Percentiles rank a stretch among this genome's conserved stretches.
These are phyloP conservation scores for Nomada lathburiana DNA, from an alignment of 2,888 invertebrate genomes.

Conservation along the genomic window DNA sequence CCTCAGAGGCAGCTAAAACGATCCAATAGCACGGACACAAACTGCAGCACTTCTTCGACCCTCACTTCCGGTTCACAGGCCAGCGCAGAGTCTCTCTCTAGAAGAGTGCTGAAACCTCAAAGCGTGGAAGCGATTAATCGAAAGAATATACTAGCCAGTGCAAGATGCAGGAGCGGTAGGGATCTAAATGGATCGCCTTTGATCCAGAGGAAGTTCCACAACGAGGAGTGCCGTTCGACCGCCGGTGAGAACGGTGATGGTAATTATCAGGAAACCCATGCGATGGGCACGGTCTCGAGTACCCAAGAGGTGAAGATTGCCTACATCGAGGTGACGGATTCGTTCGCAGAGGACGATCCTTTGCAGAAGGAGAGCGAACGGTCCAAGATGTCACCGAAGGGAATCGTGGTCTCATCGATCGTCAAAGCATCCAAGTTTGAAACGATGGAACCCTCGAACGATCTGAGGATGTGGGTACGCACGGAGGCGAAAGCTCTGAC, in stretches of 20 bases:
- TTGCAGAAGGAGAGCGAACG: constrained; percentile 83
- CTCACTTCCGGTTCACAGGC: constrained; percentile 91
- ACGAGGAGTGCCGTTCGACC: constrained; percentile 74
- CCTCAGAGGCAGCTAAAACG: constrained; percentile 86
- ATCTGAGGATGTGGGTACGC: constrained; percentile 79
- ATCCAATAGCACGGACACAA: constrained; percentile 90
- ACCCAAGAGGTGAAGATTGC: constrained; percentile 78
- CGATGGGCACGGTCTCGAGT: neutral
- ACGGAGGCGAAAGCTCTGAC: constrained; percentile 75
- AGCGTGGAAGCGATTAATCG: constrained; percentile 94
- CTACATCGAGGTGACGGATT: constrained; percentile 79
- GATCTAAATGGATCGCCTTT: constrained; percentile 91
- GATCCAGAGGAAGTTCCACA: constrained; percentile 89
- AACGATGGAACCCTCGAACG: constrained; percentile 76
- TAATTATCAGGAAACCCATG: constrained; percentile 14
- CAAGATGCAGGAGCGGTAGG: constrained; percentile 93
- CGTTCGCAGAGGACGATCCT: constrained; percentile 83
- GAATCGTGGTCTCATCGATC: constrained; percentile 84
- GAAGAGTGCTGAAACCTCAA: constrained; percentile 90
- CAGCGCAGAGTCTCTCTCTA: constrained; percentile 86
- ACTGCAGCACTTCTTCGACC: constrained; percentile 90
- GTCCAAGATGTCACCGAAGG: constrained; percentile 85
- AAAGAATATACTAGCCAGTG: constrained; percentile 94
- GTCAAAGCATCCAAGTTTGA: constrained; percentile 83
- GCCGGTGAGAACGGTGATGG: constrained; percentile 45